Evolutionary conservation across 1,140 invertebrate genomes (phyloP).

Genomic region (Episyrphus balteatus): DNA sequence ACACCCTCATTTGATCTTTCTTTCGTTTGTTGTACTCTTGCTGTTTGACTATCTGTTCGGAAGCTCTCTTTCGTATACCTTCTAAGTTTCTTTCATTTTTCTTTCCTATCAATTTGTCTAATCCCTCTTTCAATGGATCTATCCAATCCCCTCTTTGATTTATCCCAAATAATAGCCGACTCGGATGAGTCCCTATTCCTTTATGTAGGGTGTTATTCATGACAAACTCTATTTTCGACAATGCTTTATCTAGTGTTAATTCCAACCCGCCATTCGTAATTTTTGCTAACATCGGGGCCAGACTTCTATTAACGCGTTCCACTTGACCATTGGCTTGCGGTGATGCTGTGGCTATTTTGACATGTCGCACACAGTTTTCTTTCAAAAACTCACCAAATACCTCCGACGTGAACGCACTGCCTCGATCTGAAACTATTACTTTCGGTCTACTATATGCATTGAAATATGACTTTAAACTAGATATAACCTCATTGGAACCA

Average conservation of each 20-base stretch:
- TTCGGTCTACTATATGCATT: conserved; percentile 7
- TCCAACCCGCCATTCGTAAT: not conserved
- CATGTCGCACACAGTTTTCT: conserved; percentile 5
- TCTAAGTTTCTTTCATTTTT: not conserved
- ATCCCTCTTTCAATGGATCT: not conserved
- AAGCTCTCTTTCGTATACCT: not conserved
- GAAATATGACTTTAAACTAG: conserved; percentile 9
- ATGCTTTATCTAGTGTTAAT: conserved; percentile 8
- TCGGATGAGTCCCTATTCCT: conserved; percentile 10
- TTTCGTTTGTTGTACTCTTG: conserved; percentile 4
- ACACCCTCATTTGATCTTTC: conserved; percentile 5
- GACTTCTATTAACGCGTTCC: conserved; percentile 13
- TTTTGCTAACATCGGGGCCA: conserved; percentile 11
- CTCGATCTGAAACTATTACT: conserved; percentile 16
- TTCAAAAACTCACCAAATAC: conserved; percentile 11
- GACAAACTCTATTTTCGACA: conserved; percentile 11
- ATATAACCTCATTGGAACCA: conserved; percentile 14
- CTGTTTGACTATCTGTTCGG: conserved; percentile 1
- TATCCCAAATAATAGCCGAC: conserved; percentile 13
- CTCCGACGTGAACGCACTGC: conserved; percentile 14
- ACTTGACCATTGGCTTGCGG: conserved; percentile 9
- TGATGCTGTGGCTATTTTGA: conserved; percentile 3
- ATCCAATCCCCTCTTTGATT: not conserved
- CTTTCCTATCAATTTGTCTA: not conserved
- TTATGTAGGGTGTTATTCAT: conserved; percentile 15